Evolutionary conservation across 2,888 invertebrate genomes (phyloP).

Genomic region (Penaeus monodon): DNA sequence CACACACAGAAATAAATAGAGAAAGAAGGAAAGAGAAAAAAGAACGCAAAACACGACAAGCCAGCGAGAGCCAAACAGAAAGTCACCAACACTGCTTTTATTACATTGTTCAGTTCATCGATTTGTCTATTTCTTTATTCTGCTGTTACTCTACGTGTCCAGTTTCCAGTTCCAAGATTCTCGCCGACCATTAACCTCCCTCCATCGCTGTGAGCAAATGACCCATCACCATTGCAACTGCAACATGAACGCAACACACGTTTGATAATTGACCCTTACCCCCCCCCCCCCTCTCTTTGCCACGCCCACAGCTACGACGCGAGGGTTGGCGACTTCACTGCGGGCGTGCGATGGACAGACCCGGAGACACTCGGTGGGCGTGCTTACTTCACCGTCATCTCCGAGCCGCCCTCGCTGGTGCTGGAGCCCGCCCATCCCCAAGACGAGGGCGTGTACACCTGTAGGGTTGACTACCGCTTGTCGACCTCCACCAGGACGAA

Average conservation of each 20-base stretch:
- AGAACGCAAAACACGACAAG: not conserved
- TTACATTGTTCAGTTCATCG: no score
- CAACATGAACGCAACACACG: not conserved
- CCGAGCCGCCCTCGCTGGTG: conserved; percentile 52
- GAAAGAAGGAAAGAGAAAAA: not conserved
- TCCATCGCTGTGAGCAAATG: no score
- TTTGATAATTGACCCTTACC: not conserved
- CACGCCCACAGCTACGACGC: conserved; percentile 73
- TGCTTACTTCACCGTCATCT: conserved; percentile 74
- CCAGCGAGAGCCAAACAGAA: no score
- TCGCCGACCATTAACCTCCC: no score
- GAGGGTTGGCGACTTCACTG: conserved; percentile 83
- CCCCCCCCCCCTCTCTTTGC: not conserved
- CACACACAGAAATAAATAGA: no score
- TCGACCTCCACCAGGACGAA: conserved; percentile 54
- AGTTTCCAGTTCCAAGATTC: no score
- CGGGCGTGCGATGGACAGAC: conserved; percentile 89
- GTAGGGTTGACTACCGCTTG: conserved; percentile 59
- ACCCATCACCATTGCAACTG: not conserved
- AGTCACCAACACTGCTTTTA: no score
- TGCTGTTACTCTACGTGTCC: no score
- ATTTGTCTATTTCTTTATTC: no score
- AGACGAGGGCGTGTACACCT: conserved; percentile 62
- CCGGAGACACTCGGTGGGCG: conserved; percentile 86
- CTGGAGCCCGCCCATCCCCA: conserved; percentile 56